Evolutionary conservation across 2,113 vertebrate species (phyloP).

Genomic region (Microcebus griseorufus): DNA sequence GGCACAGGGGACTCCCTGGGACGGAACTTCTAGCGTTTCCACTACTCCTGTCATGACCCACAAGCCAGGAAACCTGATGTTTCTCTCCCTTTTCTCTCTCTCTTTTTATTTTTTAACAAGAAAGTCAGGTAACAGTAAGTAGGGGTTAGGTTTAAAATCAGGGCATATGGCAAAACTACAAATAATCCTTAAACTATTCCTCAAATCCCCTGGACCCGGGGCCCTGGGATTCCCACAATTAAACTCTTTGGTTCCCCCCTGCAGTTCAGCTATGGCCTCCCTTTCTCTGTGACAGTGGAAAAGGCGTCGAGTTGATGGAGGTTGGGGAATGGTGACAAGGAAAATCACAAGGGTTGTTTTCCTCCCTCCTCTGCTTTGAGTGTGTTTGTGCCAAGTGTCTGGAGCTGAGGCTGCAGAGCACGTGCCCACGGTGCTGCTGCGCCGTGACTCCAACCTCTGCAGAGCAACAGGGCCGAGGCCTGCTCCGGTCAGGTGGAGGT

Average conservation of each 20-base stretch:
- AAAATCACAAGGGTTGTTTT: background rate
- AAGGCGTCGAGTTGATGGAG: background rate
- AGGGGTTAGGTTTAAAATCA: background rate
- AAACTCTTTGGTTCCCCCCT: background rate
- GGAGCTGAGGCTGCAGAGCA: background rate
- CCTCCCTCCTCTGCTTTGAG: background rate
- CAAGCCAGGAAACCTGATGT: background rate
- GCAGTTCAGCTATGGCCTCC: background rate
- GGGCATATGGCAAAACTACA: background rate
- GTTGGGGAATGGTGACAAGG: background rate
- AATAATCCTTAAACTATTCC: background rate
- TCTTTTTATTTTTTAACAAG: background rate
- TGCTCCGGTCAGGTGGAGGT: rapidly evolving
- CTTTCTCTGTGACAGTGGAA: background rate
- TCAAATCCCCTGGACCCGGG: background rate
- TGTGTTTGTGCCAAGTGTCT: background rate
- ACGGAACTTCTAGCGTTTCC: background rate
- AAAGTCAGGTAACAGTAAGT: background rate
- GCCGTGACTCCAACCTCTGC: rapidly evolving
- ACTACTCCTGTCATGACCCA: background rate
- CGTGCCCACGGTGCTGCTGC: background rate
- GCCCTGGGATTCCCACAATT: background rate
- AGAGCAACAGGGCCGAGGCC: background rate
- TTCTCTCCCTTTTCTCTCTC: background rate
- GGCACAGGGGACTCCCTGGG: background rate